Conservation (phyloP, 2,888 invertebrate species). For the Anorthoa munda region DNA sequence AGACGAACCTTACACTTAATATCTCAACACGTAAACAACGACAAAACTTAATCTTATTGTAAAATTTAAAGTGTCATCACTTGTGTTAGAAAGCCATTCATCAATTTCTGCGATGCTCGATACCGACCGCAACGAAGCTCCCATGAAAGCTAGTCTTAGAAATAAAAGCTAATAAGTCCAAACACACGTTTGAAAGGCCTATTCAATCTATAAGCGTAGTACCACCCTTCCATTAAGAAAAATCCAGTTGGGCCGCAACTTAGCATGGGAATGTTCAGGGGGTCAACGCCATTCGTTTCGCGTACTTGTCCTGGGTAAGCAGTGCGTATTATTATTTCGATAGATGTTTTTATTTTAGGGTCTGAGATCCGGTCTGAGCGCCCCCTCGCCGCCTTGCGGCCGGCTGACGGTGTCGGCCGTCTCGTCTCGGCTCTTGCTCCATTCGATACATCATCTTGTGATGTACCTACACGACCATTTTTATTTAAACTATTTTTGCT, state of each 20-base stretch:
- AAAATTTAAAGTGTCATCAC: slow-evolving; percentile 55
- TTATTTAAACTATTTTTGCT: slow-evolving; percentile 1
- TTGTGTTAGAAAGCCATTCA: slow-evolving; percentile 68
- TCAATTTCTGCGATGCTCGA: slow-evolving; percentile 67
- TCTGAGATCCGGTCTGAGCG: slow-evolving; percentile 89
- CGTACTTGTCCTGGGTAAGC: slow-evolving; percentile 89
- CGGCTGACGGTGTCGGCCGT: slow-evolving; percentile 75
- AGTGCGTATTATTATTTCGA: slow-evolving; percentile 90
- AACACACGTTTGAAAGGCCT: slow-evolving; percentile 86
- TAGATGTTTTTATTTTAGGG: slow-evolving; percentile 91
- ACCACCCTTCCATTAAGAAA: slow-evolving; percentile 86
- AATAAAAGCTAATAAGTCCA: slow-evolving; percentile 88
- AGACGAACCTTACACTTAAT: background rate
- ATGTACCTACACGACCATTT: slow-evolving; percentile 26
- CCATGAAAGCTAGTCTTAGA: slow-evolving; percentile 86
- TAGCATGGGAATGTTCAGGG: slow-evolving; percentile 89
- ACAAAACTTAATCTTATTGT: slow-evolving; percentile 38
- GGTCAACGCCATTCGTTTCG: slow-evolving; percentile 90
- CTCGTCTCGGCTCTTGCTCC: slow-evolving; percentile 66
- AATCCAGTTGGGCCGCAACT: slow-evolving; percentile 87
- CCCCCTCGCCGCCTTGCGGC: slow-evolving; percentile 85
- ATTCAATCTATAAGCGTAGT: slow-evolving; percentile 83
- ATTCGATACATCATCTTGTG: slow-evolving; percentile 63
- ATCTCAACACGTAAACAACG: slow-evolving; percentile 33
- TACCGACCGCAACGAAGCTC: slow-evolving; percentile 70